Conservation (phyloP, 2,888 invertebrate genomes). For the Sisyra terminalis region DNA sequence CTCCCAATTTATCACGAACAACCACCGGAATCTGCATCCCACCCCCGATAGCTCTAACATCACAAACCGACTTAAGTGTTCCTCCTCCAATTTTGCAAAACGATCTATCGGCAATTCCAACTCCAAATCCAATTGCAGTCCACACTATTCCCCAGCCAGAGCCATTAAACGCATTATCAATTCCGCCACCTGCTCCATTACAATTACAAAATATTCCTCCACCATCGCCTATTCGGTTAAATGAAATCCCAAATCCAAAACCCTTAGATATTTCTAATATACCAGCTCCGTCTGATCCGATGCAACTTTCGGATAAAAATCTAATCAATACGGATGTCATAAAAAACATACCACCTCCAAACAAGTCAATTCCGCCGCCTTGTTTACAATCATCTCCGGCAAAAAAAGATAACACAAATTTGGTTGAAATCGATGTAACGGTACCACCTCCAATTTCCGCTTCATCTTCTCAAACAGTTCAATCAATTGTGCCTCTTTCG, state of each 20-base stretch:
- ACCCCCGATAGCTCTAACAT: conserved; percentile 15
- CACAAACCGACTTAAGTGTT: conserved; percentile 19
- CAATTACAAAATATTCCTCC: conserved; percentile 43
- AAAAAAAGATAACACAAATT: conserved; percentile 7
- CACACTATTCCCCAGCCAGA: conserved; percentile 33
- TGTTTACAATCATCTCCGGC: conserved; percentile 16
- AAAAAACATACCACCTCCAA: conserved; percentile 27
- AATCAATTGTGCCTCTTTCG: conserved; percentile 16
- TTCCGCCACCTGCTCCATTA: conserved; percentile 27
- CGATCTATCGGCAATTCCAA: conserved; percentile 26
- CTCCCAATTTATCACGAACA: conserved; percentile 20
- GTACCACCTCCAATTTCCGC: conserved; percentile 16
- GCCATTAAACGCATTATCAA: conserved; percentile 32
- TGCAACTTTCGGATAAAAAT: conserved; percentile 17
- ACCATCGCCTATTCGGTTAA: conserved; percentile 39
- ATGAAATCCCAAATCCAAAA: conserved; percentile 42
- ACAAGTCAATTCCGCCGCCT: conserved; percentile 27
- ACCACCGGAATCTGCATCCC: conserved; percentile 10
- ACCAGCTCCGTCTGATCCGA: conserved; percentile 27
- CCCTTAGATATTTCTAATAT: conserved; percentile 40
- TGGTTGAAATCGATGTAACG: conserved; percentile 17
- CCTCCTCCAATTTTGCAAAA: conserved; percentile 22
- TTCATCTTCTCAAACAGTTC: conserved; percentile 3
- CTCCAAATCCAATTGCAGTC: conserved; percentile 27
- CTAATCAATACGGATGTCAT: conserved; percentile 21